phyloP scores from a whole-genome alignment of 1,140 invertebrate species.

The Drosophila asahinai region DNA sequence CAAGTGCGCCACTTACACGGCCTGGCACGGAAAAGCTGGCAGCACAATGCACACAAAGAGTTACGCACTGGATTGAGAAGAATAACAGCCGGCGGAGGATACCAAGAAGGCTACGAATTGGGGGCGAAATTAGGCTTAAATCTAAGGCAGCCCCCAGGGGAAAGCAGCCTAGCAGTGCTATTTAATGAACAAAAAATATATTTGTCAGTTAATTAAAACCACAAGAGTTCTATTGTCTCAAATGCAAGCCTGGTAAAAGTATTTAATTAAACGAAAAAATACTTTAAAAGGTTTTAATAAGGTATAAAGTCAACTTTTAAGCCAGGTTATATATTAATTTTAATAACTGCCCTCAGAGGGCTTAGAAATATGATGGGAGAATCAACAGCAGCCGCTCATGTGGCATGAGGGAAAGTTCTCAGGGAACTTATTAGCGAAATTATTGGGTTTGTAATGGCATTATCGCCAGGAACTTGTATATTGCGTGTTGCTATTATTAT shows the following conservation, averaged over 20 bases:
- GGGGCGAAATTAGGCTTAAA: conserved; percentile 5
- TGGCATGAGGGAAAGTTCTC: neutral
- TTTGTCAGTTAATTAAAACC: conserved; percentile 20
- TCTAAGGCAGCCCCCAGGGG: neutral
- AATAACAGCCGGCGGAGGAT: conserved; percentile 17
- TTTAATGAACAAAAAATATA: conserved; percentile 3
- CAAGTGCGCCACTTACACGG: conserved; percentile 56
- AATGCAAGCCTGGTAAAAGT: too few relatives aligned
- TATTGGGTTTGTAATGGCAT: neutral
- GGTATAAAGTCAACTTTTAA: neutral
- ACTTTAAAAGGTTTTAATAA: neutral
- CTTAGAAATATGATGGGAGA: neutral
- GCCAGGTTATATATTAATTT: neutral
- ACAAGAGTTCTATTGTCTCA: neutral
- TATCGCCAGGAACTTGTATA: neutral
- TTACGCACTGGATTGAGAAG: conserved; percentile 40
- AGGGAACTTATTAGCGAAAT: neutral
- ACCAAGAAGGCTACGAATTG: conserved; percentile 1
- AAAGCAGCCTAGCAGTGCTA: neutral
- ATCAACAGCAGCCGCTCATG: conserved; percentile 15
- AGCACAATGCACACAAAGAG: conserved; percentile 45
- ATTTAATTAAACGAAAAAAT: neutral
- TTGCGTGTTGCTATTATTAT: too few relatives aligned
- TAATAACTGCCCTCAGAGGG: neutral
- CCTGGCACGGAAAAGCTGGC: conserved; percentile 45